Conservation (phyloP, 2,113 vertebrate genomes). For the Rattus rattus region DNA sequence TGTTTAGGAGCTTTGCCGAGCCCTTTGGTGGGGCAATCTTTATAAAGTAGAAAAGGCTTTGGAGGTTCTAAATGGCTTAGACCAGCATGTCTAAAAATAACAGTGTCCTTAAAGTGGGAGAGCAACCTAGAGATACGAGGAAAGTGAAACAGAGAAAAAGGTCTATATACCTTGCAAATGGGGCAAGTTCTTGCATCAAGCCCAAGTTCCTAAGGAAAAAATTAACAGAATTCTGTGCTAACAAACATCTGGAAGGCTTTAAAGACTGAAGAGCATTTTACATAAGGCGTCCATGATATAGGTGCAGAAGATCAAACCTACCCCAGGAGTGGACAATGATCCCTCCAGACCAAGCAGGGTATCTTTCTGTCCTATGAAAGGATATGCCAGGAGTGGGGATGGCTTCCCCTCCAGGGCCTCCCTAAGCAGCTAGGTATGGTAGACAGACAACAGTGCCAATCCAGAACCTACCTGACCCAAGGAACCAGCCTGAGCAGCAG, state of each 20-base stretch:
- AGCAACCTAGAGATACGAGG: neutral
- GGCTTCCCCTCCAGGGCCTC: neutral
- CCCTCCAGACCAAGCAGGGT: neutral
- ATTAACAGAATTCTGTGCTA: neutral
- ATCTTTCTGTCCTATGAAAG: neutral
- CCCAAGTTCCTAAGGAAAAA: neutral
- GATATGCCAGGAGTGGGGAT: neutral
- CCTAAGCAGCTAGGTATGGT: neutral
- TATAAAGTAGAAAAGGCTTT: neutral
- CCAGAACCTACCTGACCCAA: neutral
- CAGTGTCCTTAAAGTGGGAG: neutral
- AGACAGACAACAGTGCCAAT: neutral
- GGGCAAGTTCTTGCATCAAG: neutral
- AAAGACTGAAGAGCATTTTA: neutral
- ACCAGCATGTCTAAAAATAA: neutral
- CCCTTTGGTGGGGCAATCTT: neutral
- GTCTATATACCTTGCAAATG: neutral
- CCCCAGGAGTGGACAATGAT: neutral
- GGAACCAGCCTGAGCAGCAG: neutral
- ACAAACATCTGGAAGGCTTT: neutral
- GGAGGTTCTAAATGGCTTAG: neutral
- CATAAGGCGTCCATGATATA: neutral
- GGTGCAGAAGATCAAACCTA: neutral
- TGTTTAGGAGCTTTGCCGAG: neutral
- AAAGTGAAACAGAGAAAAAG: neutral